Percentiles rank a stretch among this genome's conserved stretches.
phyloP scores from a whole-genome alignment of 2,797 vertebrate genomes.

The Decapterus maruadsi region DNA sequence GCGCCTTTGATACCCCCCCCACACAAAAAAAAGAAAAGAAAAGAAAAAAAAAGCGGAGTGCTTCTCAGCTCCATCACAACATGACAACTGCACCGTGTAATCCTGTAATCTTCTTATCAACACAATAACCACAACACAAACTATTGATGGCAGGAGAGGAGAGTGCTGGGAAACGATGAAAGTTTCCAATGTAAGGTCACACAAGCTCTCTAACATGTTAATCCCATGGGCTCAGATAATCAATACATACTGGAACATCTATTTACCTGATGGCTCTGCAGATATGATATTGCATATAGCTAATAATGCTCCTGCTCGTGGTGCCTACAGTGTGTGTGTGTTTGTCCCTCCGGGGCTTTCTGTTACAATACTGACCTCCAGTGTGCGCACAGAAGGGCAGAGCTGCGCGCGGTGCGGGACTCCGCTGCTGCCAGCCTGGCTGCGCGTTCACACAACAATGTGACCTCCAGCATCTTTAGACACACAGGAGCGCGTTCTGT shows the following conservation, averaged over 20 bases:
- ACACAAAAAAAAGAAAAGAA: too few species aligned
- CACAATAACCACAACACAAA: conserved; percentile 42
- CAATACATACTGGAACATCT: not conserved
- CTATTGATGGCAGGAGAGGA: not conserved
- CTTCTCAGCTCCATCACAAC: conserved; percentile 23
- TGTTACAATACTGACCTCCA: conserved; percentile 86
- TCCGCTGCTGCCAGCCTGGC: conserved; percentile 25
- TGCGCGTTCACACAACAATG: conserved; percentile 29
- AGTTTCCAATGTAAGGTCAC: conserved; percentile 41
- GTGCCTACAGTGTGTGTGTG: too few species aligned
- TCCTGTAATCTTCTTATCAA: conserved; percentile 53
- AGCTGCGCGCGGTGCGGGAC: conserved; percentile 27
- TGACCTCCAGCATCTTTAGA: conserved; percentile 16
- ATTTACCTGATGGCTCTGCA: not conserved
- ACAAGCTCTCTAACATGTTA: not conserved
- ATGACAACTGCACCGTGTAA: conserved; percentile 24
- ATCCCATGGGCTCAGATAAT: not conserved
- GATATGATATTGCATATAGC: not conserved
- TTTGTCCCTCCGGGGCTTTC: conserved; percentile 40
- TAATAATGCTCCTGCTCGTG: not conserved
- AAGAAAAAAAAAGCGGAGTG: not conserved
- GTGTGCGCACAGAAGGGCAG: conserved; percentile 68
- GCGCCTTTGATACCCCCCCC: not conserved
- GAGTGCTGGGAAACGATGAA: not conserved
- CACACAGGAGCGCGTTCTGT: not conserved